Conservation (phyloP, 1,140 invertebrate genomes). For the Heliconius hewitsoni region DNA sequence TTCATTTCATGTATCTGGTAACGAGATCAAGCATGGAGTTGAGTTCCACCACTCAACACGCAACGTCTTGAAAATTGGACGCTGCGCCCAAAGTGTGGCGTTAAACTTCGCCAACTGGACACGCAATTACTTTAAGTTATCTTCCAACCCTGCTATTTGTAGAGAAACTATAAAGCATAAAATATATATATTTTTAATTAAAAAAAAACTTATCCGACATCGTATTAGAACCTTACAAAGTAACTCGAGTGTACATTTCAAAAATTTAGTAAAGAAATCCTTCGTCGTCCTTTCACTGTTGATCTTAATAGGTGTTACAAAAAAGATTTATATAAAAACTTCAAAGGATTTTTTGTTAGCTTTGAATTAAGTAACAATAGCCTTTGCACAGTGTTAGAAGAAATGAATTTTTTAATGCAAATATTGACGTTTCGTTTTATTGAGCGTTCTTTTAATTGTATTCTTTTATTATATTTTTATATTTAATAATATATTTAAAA, state of each 20-base stretch:
- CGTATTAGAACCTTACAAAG: not conserved
- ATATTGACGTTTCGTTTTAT: not conserved
- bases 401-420: constrained; percentile 9
- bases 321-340: constrained; percentile 28
- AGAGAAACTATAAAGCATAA: too few relatives aligned
- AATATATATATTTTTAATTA: too few relatives aligned
- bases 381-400: constrained; percentile 11
- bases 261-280: constrained; percentile 23
- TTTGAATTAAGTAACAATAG: constrained; percentile 31
- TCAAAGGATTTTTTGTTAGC: constrained; percentile 22
- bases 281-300: constrained; percentile 22
- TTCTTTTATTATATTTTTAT: too few relatives aligned
- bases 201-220: not conserved
- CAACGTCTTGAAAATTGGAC: too few relatives aligned
- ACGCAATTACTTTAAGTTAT: too few relatives aligned
- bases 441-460: not conserved
- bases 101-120: too few relatives aligned
- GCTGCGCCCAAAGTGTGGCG: too few relatives aligned
- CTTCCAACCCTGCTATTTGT: too few relatives aligned
- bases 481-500: too few relatives aligned
- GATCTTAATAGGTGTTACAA: constrained; percentile 29
- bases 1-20: too few relatives aligned
- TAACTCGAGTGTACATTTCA: constrained; percentile 12
- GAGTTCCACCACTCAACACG: too few relatives aligned
- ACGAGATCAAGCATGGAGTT: too few relatives aligned